Percentiles rank a stretch among this genome's conserved stretches.
Evolutionary conservation across 2,888 invertebrate genomes (phyloP).

Genomic region (Caenorhabditis virilis): DNA sequence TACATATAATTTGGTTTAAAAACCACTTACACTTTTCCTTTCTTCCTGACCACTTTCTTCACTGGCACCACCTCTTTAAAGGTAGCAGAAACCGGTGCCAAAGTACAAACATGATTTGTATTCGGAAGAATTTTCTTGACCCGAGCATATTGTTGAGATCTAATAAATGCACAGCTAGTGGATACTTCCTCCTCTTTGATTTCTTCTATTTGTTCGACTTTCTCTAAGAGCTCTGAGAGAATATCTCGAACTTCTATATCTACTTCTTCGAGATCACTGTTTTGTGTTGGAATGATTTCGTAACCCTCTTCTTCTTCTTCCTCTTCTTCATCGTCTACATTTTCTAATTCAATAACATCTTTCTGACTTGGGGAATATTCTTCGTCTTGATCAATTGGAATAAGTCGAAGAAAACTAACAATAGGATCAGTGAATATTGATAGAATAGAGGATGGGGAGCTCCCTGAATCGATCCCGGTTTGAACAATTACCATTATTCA

Average conservation of each 20-base stretch:
- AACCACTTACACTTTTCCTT: neutral
- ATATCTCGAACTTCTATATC: too few relatives aligned
- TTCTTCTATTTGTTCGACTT: conserved; percentile 1
- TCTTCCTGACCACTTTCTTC: neutral
- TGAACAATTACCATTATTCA: too few relatives aligned
- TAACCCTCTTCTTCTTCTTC: too few relatives aligned
- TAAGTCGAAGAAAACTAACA: conserved; percentile 20
- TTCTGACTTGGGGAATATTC: conserved; percentile 29
- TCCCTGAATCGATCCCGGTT: too few relatives aligned
- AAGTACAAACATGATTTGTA: conserved; percentile 12
- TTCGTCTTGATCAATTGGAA: conserved; percentile 31
- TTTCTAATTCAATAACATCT: conserved; percentile 18
- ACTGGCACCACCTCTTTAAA: conserved; percentile 12
- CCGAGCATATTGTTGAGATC: conserved; percentile 16
- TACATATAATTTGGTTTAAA: neutral
- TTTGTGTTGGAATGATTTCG: too few relatives aligned
- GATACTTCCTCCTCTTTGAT: neutral
- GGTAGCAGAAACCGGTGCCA: conserved; percentile 21
- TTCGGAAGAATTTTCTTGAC: conserved; percentile 11
- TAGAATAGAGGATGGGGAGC: too few relatives aligned
- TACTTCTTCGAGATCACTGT: too few relatives aligned
- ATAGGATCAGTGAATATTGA: conserved; percentile 19
- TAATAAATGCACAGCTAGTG: conserved; percentile 23
- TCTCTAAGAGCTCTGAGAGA: too few relatives aligned
- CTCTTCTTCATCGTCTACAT: too few relatives aligned